Evolutionary conservation across 2,888 invertebrate genomes (phyloP).

Genomic region (Gisinianus flammeolus): DNA sequence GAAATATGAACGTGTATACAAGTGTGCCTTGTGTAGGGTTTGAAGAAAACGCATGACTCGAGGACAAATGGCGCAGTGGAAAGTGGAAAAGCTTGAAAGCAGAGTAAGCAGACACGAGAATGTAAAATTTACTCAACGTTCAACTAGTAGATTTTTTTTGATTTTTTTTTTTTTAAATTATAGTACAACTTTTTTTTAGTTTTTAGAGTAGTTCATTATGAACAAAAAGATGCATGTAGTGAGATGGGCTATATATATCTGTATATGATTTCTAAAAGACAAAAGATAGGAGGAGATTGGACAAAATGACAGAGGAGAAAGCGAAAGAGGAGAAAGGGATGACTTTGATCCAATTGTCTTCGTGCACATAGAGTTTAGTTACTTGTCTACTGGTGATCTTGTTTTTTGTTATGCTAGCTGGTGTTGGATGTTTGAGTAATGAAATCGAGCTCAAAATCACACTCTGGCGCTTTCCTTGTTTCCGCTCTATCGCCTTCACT

Average conservation of each 20-base stretch:
- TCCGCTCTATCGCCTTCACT: conserved; percentile 17
- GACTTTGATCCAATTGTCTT: conserved; percentile 14
- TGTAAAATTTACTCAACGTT: not conserved
- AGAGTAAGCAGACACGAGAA: not conserved
- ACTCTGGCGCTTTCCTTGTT: not conserved
- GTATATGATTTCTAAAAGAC: too few species aligned
- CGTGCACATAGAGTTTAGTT: not conserved
- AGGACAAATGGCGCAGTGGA: not conserved
- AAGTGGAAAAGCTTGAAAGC: not conserved
- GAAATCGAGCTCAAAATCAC: not conserved
- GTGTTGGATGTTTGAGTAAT: not conserved
- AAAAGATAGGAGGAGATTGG: not conserved
- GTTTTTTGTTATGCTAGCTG: not conserved
- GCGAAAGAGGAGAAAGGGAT: not conserved
- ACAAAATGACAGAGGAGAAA: not conserved
- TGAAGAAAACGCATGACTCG: not conserved
- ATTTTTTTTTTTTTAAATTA: not conserved
- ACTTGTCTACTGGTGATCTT: not conserved
- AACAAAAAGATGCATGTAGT: not conserved
- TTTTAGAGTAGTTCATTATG: not conserved
- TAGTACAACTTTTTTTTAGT: not conserved
- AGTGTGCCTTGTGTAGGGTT: too few species aligned
- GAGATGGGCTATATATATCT: too few species aligned
- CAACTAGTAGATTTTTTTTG: not conserved
- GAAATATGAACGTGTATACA: not conserved